phyloP scores from a whole-genome alignment of 2,797 vertebrate species.

The Oreochromis grahami region DNA sequence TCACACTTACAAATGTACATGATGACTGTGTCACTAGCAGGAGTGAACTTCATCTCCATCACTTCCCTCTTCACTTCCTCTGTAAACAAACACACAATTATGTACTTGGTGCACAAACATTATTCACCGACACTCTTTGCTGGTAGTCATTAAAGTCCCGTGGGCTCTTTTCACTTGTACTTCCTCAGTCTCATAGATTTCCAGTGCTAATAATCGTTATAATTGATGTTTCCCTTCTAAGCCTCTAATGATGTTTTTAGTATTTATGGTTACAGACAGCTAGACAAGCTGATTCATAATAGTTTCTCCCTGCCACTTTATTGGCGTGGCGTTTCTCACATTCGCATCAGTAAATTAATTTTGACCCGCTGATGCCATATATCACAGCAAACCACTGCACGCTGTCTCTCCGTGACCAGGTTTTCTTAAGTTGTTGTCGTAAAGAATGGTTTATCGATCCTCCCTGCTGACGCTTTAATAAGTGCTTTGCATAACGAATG shows the following conservation, averaged over 20 bases:
- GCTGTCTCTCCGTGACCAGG: conserved; percentile 50
- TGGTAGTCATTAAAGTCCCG: conserved; percentile 49
- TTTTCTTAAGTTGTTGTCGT: conserved; percentile 73
- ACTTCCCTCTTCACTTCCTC: neutral
- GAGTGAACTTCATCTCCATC: neutral
- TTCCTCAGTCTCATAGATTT: conserved; percentile 33
- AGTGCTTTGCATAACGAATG: conserved; percentile 74
- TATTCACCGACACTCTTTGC: conserved; percentile 14
- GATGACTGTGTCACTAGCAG: neutral
- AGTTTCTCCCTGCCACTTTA: conserved; percentile 61
- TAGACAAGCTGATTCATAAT: conserved; percentile 63
- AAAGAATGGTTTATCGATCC: conserved; percentile 79
- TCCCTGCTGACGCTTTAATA: conserved; percentile 69
- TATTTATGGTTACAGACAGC: conserved; percentile 66
- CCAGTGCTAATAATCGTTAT: conserved; percentile 64
- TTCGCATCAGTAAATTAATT: conserved; percentile 75
- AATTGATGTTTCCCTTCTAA: conserved; percentile 65
- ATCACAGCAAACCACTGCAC: conserved; percentile 54
- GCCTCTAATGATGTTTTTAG: conserved; percentile 66
- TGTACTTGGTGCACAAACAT: conserved; percentile 17
- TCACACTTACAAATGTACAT: neutral
- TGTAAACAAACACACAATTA: conserved; percentile 12
- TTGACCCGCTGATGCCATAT: conserved; percentile 62
- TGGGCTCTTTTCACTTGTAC: conserved; percentile 33
- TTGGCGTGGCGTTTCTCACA: conserved; percentile 61